A percentile compares a stretch with the other conserved stretches of the same genome.
Evolutionary conservation across 2,888 invertebrate genomes (phyloP).

Genomic region (Ecdyonurus torrentis): DNA sequence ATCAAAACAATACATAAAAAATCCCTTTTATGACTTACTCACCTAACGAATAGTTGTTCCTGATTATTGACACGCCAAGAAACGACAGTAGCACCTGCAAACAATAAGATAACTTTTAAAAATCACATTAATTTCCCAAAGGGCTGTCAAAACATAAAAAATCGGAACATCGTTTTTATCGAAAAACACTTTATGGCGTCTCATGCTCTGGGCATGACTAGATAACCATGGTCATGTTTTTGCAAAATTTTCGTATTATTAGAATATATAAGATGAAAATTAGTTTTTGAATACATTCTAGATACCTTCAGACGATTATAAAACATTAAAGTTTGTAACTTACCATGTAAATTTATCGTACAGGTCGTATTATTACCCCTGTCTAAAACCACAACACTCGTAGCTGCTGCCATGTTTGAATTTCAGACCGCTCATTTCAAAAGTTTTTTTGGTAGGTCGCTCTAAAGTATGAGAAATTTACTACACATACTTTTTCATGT

Average conservation of each 20-base stretch:
- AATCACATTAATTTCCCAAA: slow-evolving; percentile 10
- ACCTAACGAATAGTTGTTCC: slow-evolving; percentile 94
- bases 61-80: slow-evolving; percentile 94
- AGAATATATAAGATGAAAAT: too few relatives aligned
- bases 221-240: neutral
- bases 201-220: slow-evolving; percentile 12
- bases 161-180: slow-evolving; percentile 13
- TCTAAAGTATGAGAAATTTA: slow-evolving; percentile 5
- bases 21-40: slow-evolving; percentile 23
- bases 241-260: neutral
- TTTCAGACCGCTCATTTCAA: slow-evolving; percentile 18
- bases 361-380: slow-evolving; percentile 93
- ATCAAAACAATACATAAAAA: neutral
- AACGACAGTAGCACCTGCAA: slow-evolving; percentile 84
- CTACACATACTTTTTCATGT: too few relatives aligned
- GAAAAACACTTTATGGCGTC: slow-evolving; percentile 12
- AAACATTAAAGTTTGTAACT: slow-evolving; percentile 26
- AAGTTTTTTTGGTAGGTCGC: slow-evolving; percentile 19
- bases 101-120: slow-evolving; percentile 16
- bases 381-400: slow-evolving; percentile 88
- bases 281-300: too few relatives aligned
- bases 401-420: slow-evolving; percentile 41
- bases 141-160: slow-evolving; percentile 15
- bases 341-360: slow-evolving; percentile 92
- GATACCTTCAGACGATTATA: neutral